These are phyloP conservation scores for Lepidonotus clava DNA, from an alignment of 2,888 invertebrate genomes.

Conservation along the genomic window DNA sequence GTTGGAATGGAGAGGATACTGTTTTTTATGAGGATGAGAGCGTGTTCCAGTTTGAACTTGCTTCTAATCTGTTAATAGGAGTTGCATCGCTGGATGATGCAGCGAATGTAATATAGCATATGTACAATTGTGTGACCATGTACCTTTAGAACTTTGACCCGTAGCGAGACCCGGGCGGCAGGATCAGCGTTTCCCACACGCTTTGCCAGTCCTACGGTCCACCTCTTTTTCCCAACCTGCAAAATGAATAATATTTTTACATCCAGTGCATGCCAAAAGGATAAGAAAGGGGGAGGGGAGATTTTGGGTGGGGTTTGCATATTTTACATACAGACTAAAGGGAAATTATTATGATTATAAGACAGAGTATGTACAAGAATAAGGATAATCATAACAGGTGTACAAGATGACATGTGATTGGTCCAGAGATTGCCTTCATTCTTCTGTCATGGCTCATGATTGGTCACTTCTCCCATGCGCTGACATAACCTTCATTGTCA, in stretches of 20 bases:
- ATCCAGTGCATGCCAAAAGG: constrained; percentile 43
- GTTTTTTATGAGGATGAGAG: too few relatives aligned
- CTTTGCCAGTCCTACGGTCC: not conserved
- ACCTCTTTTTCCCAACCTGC: constrained; percentile 17
- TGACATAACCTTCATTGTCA: constrained; percentile 10
- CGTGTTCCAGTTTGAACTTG: too few relatives aligned
- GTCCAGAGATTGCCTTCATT: constrained; percentile 45
- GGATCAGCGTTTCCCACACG: too few relatives aligned
- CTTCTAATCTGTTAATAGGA: not conserved
- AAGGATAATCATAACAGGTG: too few relatives aligned
- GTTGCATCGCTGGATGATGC: constrained; percentile 46
- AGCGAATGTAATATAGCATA: not conserved
- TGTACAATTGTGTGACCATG: not conserved
- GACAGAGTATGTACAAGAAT: too few relatives aligned
- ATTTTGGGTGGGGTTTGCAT: not conserved
- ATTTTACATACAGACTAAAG: not conserved
- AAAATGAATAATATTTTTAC: constrained; percentile 40
- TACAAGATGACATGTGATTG: constrained; percentile 39
- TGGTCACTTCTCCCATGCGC: constrained; percentile 8
- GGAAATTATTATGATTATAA: not conserved
- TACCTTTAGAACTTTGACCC: not conserved
- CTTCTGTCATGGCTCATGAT: constrained; percentile 42
- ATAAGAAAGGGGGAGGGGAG: not conserved
- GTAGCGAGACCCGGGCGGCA: not conserved
- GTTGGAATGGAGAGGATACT: too few relatives aligned